phyloP scores from a whole-genome alignment of 1,140 invertebrate genomes.

The Nasonia giraulti region DNA sequence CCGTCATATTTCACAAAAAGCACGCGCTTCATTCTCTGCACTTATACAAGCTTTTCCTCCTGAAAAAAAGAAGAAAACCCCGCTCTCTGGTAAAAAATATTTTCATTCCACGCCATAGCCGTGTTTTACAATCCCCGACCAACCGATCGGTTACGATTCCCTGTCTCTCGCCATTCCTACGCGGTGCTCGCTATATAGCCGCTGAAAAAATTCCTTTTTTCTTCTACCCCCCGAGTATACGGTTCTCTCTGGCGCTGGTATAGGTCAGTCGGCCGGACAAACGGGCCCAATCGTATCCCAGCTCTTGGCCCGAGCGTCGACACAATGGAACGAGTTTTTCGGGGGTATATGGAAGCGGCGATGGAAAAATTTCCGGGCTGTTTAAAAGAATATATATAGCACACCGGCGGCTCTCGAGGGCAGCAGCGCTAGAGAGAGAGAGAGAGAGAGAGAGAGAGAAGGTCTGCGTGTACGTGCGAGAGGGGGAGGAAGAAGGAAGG shows the following conservation, averaged over 20 bases:
- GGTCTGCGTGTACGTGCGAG: too few relatives aligned
- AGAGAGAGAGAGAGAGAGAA: too few relatives aligned
- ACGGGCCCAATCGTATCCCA: neutral
- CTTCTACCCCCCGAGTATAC: neutral
- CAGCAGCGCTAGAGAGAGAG: neutral
- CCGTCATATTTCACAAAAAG: too few relatives aligned
- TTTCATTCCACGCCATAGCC: neutral
- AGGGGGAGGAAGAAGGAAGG: neutral
- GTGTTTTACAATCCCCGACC: neutral
- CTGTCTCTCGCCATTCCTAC: slow-evolving; percentile 41
- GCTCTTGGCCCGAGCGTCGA: too few relatives aligned
- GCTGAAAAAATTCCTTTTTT: neutral
- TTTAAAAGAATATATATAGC: neutral
- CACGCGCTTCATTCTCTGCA: too few relatives aligned
- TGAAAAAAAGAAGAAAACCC: neutral
- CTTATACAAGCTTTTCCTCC: neutral
- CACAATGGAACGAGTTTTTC: neutral
- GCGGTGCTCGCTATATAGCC: neutral
- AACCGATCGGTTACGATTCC: too few relatives aligned
- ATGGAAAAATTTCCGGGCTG: neutral
- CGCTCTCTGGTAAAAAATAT: neutral
- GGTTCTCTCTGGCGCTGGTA: neutral
- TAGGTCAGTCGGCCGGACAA: slow-evolving; percentile 3
- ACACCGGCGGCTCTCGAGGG: neutral
- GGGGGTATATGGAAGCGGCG: neutral